Conservation (phyloP, 1,140 invertebrate genomes). For the Mya arenaria region DNA sequence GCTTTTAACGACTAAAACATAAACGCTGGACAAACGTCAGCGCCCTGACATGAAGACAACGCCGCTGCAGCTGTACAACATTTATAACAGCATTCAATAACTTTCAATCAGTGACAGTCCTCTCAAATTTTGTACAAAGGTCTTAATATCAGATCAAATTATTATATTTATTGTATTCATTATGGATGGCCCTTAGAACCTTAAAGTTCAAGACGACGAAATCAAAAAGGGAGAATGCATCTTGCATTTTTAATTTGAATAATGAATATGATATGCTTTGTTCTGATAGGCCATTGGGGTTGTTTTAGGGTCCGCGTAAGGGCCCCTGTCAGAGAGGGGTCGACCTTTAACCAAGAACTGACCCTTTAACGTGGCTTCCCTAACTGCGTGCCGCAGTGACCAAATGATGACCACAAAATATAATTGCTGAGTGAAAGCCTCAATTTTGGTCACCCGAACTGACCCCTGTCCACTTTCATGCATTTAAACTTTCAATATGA, state of each 20-base stretch:
- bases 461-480: constrained; percentile 37
- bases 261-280: constrained; percentile 59
- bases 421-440: constrained; percentile 54
- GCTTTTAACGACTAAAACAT: constrained; percentile 22
- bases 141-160: constrained; percentile 55
- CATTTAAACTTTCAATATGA: constrained; percentile 36
- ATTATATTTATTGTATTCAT: constrained; percentile 57
- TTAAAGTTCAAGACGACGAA: constrained; percentile 50
- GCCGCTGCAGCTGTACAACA: constrained; percentile 44
- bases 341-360: constrained; percentile 55
- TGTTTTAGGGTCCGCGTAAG: constrained; percentile 40
- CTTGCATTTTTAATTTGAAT: constrained; percentile 60
- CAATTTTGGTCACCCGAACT: constrained; percentile 45
- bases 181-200: constrained; percentile 44
- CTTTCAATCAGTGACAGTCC: constrained; percentile 53
- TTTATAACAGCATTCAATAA: constrained; percentile 42
- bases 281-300: constrained; percentile 52
- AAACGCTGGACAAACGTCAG: constrained; percentile 17
- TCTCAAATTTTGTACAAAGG: constrained; percentile 51
- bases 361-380: constrained; percentile 51
- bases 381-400: constrained; percentile 54
- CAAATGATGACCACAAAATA: constrained; percentile 45
- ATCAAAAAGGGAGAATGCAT: constrained; percentile 52
- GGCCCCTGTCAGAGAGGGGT: constrained; percentile 51
- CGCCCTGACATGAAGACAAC: constrained; percentile 9